phyloP scores from a whole-genome alignment of 2,888 invertebrate species.

The Smittia sp. region DNA sequence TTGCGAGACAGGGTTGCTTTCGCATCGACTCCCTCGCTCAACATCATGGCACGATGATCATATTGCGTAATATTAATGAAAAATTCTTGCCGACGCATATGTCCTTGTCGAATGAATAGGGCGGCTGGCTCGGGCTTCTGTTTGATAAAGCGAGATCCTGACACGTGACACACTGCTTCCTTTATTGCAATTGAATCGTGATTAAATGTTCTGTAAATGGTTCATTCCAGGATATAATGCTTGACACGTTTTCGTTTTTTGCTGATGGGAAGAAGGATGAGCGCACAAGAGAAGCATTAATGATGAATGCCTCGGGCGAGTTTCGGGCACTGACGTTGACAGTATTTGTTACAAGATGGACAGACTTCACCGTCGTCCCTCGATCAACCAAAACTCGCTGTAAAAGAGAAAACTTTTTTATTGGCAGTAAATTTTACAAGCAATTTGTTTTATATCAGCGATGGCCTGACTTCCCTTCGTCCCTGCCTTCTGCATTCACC shows the following conservation, averaged over 20 bases:
- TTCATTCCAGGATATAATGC: not conserved
- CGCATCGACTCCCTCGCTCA: not conserved
- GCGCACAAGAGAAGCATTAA: not conserved
- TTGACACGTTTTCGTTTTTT: conserved; percentile 2
- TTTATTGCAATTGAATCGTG: not conserved
- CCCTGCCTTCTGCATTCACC: not conserved
- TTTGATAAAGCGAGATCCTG: not conserved
- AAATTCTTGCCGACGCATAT: conserved; percentile 2
- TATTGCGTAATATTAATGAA: conserved; percentile 20
- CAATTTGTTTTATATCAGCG: conserved; percentile 16
- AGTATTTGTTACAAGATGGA: too few relatives aligned
- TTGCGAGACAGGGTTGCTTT: not conserved
- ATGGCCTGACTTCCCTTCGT: not conserved
- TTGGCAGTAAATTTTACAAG: conserved; percentile 17
- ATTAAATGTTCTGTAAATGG: not conserved
- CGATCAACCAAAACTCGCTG: not conserved
- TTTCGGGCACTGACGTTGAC: too few relatives aligned
- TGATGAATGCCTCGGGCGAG: not conserved
- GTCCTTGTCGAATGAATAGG: not conserved
- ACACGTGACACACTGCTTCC: not conserved
- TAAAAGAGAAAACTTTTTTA: conserved; percentile 11
- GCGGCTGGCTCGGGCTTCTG: not conserved
- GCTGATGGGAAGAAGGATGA: not conserved
- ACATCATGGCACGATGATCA: conserved; percentile 23
- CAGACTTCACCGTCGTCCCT: not conserved